Percentiles rank a stretch among this genome's conserved stretches.
Conservation (phyloP, 2,113 vertebrate genomes). For the Nothoprocta pentlandii region DNA sequence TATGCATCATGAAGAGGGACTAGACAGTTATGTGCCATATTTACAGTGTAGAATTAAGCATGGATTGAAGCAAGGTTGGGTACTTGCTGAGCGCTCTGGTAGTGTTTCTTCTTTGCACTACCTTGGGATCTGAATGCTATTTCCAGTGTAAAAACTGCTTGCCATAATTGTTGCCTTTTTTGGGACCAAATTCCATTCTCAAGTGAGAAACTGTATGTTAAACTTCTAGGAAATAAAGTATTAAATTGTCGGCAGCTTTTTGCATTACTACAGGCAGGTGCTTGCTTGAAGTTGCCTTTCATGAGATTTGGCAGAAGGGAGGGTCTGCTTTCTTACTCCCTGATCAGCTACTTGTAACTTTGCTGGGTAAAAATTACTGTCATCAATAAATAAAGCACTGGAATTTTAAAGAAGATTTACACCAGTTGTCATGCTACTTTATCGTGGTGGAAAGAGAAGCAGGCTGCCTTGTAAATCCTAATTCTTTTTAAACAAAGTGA, state of each 20-base stretch:
- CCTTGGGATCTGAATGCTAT: background rate
- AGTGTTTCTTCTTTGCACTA: background rate
- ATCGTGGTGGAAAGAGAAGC: background rate
- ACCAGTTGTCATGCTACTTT: background rate
- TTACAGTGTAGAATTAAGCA: background rate
- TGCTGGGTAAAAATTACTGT: background rate
- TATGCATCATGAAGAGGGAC: background rate
- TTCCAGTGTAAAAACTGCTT: background rate
- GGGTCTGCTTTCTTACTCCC: background rate
- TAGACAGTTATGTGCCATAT: background rate
- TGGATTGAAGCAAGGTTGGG: background rate
- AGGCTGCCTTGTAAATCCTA: background rate
- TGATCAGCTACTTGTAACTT: background rate
- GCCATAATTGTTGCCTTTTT: background rate
- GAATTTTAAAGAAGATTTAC: background rate
- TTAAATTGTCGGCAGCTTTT: background rate
- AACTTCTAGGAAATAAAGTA: background rate
- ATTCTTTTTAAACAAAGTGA: background rate
- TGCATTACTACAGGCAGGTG: background rate
- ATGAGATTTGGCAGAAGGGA: background rate
- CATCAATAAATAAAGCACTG: background rate
- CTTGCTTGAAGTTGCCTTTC: background rate
- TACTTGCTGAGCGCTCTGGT: background rate
- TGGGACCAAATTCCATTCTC: background rate
- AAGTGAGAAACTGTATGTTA: background rate